phyloP scores from a whole-genome alignment of 2,797 vertebrate genomes.

The Argyrosomus regius region DNA sequence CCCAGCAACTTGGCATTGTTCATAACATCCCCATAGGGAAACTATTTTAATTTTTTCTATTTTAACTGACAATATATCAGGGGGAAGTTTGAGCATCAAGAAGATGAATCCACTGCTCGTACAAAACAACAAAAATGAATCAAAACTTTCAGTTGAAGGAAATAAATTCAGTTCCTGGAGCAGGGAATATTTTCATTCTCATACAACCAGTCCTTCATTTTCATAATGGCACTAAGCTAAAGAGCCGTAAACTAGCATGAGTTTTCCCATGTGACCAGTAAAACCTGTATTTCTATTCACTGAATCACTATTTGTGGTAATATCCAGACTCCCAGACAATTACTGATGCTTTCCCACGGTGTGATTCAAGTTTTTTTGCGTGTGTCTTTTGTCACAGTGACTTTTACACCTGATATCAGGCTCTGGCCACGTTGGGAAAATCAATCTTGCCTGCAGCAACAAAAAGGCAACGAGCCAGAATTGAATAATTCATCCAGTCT shows the following conservation, averaged over 20 bases:
- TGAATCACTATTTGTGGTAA: slow-evolving; percentile 62
- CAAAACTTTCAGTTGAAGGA: slow-evolving; percentile 3
- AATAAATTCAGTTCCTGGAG: slow-evolving; percentile 59
- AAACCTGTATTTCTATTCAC: slow-evolving; percentile 67
- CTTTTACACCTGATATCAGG: slow-evolving; percentile 69
- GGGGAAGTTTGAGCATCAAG: not conserved
- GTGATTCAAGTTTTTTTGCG: slow-evolving; percentile 66
- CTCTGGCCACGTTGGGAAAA: slow-evolving; percentile 82
- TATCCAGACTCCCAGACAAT: slow-evolving; percentile 76
- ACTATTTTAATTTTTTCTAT: slow-evolving; percentile 17
- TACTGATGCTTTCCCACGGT: slow-evolving; percentile 82
- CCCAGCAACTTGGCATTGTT: slow-evolving; percentile 84
- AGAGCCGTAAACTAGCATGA: not conserved
- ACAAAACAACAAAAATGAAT: not conserved
- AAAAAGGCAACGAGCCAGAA: slow-evolving; percentile 73
- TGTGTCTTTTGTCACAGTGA: slow-evolving; percentile 77
- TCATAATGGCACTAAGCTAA: slow-evolving; percentile 18
- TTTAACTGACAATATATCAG: slow-evolving; percentile 36
- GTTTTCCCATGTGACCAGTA: slow-evolving; percentile 56
- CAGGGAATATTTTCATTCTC: slow-evolving; percentile 48
- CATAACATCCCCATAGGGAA: slow-evolving; percentile 49
- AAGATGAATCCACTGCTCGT: not conserved
- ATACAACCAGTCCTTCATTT: slow-evolving; percentile 44
- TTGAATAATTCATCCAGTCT: slow-evolving; percentile 57
- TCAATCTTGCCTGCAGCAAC: slow-evolving; percentile 70